A percentile compares a stretch with the other conserved stretches of the same genome.
phyloP scores from a whole-genome alignment of 1,140 invertebrate genomes.

The Portunus trituberculatus region DNA sequence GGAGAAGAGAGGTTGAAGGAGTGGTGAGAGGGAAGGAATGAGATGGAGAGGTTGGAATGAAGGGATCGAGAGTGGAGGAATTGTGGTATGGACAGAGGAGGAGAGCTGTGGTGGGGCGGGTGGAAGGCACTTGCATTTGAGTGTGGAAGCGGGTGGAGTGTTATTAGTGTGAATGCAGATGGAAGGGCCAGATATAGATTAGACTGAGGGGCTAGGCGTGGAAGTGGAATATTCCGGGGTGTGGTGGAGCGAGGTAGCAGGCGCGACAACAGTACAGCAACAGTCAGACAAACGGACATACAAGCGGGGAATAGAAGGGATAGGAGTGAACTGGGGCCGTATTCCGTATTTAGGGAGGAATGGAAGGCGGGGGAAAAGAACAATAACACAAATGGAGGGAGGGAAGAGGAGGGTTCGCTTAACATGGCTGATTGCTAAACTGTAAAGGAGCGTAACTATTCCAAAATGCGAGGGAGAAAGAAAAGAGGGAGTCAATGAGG shows the following conservation, averaged over 20 bases:
- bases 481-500: too few species aligned
- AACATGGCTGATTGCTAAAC: too few species aligned
- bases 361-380: not conserved
- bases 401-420: not conserved
- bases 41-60: not conserved
- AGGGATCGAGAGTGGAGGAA: too few species aligned
- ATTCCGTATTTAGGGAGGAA: not conserved
- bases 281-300: not conserved
- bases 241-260: not conserved
- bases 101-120: too few species aligned
- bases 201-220: not conserved
- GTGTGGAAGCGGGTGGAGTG: not conserved
- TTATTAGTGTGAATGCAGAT: not conserved
- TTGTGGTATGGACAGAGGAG: too few species aligned
- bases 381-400: not conserved
- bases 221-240: not conserved
- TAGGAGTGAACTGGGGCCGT: not conserved
- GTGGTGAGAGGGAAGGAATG: not conserved
- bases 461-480: too few species aligned
- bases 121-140: too few species aligned
- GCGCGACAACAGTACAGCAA: too few species aligned
- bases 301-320: not conserved
- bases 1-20: not conserved
- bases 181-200: not conserved
- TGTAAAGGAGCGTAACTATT: too few species aligned